Percentiles rank a stretch among this genome's conserved stretches.
Evolutionary conservation across 2,888 invertebrate species (phyloP).

Genomic region (Metalampra italica): DNA sequence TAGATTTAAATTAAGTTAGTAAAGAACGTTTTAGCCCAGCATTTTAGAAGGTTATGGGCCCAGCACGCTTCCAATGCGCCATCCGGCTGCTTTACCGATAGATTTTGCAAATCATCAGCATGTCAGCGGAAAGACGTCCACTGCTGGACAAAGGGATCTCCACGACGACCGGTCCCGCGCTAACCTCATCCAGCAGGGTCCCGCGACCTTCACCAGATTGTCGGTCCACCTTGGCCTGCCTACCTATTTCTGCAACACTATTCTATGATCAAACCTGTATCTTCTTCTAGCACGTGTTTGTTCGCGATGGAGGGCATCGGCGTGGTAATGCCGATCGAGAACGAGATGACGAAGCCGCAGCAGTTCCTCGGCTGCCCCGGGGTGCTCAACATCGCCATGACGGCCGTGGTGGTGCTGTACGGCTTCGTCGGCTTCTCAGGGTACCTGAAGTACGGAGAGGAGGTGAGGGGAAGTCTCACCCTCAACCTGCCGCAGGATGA

Average conservation of each 20-base stretch:
- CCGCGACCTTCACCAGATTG: too few species aligned
- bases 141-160: too few species aligned
- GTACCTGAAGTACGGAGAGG: constrained; percentile 89
- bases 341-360: constrained; percentile 90
- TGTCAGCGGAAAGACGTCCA: too few species aligned
- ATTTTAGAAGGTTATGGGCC: constrained; percentile 91
- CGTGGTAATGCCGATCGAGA: constrained; percentile 95
- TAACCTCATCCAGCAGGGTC: too few species aligned
- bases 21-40: too few species aligned
- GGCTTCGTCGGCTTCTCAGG: constrained; percentile 93
- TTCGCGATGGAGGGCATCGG: constrained; percentile 99
- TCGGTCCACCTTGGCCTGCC: too few species aligned
- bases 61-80: constrained; percentile 89
- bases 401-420: constrained; percentile 87
- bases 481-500: constrained; percentile 86
- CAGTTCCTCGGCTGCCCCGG: constrained; percentile 90
- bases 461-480: constrained; percentile 86
- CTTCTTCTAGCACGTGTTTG: constrained; percentile 88
- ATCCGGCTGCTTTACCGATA: too few species aligned
- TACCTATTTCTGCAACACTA: too few species aligned
- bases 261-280: too few species aligned
- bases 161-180: too few species aligned
- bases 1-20: too few species aligned
- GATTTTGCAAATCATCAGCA: too few species aligned
- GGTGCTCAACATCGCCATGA: constrained; percentile 92